Base-by-base conservation (phyloP, 2,113 vertebrate species). In the Cathartes aura region DNA sequence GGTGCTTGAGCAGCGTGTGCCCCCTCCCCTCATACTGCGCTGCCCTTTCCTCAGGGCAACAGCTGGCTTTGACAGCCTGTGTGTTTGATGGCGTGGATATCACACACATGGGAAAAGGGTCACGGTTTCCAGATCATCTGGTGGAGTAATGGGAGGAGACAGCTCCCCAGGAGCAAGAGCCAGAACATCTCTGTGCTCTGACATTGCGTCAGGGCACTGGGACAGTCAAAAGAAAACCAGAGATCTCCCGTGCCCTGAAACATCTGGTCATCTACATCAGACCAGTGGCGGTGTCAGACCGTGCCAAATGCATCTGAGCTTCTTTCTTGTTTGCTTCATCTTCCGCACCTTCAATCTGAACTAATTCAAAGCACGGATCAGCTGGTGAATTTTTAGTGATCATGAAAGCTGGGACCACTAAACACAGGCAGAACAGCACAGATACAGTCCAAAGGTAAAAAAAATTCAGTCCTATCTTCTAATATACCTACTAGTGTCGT, bases 101-200 rank as follows among this genome's bases (percentile, higher is more conserved):
- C 75, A 56, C 89, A 78, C 94, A 40, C 89, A 47, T 6, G 89
- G 95, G 95, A 91, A 66, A 90, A 95, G 89, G 94, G 94, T 76
- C 96, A 94, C 8, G 5, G n/a, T 48, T 94, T 82, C 88, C 95
- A 92, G 66, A 85, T 94, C 87, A 79, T 64, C 71, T 53, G 82
- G n/a, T 43, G 82, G 42, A 85, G 68, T 96, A 93, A 96, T 68
- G 81, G 95, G 91, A 97, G 89, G 50, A 97, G 78, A 94, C 96
- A 97, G 96, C 59, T 95, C 81, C 78, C 73, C 87, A 79, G 95
- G 62, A 93, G 89, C 92, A 29, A 22, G 64, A 91, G 95, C 96
- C 95, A 95, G 89, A 87, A 62, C 95, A 82, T 88, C 91, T 97
- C 96, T 24, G 82, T 0, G 17, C 81, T 66, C 87, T 86, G 96